These are phyloP conservation scores for Andrena cerasifolii DNA, from an alignment of 1,140 invertebrate species.

Conservation along the genomic window DNA sequence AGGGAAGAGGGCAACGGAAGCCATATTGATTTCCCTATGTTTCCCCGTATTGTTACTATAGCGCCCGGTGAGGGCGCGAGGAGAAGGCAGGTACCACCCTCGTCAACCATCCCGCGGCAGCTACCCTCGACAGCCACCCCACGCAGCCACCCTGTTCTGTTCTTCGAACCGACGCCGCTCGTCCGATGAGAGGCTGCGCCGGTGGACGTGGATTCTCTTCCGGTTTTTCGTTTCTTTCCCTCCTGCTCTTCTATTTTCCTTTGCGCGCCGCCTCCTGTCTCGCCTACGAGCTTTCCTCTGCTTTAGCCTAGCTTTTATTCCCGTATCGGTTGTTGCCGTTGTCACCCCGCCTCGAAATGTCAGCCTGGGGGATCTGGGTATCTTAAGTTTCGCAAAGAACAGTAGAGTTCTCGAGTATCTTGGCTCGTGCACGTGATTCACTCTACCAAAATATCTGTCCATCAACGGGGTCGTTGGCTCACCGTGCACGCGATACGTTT, in stretches of 20 bases:
- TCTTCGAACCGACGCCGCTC: conserved; percentile 63
- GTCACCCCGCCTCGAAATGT: too few species aligned
- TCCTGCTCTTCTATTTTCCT: conserved; percentile 12
- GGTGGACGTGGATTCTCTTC: conserved; percentile 68
- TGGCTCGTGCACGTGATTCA: too few species aligned
- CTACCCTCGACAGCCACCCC: conserved; percentile 51
- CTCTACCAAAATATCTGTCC: too few species aligned
- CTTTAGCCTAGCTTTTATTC: conserved; percentile 28
- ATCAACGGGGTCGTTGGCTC: conserved; percentile 30
- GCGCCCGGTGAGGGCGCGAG: conserved; percentile 78
- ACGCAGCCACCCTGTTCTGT: conserved; percentile 33
- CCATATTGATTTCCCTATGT: conserved; percentile 84
- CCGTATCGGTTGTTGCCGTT: too few species aligned
- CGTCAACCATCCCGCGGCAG: conserved; percentile 52
- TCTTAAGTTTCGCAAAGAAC: too few species aligned
- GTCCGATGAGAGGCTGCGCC: conserved; percentile 70
- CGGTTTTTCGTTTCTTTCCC: conserved; percentile 40
- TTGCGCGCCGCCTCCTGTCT: conserved; percentile 29
- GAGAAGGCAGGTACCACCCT: conserved; percentile 73
- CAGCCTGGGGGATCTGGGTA: too few species aligned
- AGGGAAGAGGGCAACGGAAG: conserved; percentile 81
- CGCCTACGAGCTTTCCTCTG: conserved; percentile 29
- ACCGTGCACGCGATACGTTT: conserved; percentile 29
- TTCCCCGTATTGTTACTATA: conserved; percentile 83
- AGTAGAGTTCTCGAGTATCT: too few species aligned